phyloP scores from a whole-genome alignment of 2,113 vertebrate species.

The Pluvialis apricaria region DNA sequence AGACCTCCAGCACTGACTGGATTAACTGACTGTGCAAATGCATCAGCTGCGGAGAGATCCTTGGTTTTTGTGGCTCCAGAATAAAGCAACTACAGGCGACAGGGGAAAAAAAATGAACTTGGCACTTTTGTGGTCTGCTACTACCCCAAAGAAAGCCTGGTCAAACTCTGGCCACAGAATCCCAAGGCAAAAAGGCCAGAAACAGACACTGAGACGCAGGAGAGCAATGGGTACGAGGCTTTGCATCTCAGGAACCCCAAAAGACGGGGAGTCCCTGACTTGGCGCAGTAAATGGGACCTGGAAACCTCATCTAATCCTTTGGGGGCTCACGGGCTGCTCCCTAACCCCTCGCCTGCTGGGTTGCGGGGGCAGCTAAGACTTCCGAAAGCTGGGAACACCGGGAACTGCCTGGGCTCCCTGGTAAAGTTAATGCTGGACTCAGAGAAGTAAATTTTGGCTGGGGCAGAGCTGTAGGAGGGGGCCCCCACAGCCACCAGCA shows the following conservation, averaged over 20 bases:
- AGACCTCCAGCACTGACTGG: neutral
- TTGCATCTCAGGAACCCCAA: neutral
- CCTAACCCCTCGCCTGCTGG: neutral
- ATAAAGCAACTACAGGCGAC: neutral
- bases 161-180: neutral
- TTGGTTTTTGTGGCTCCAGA: neutral
- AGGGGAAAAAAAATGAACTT: too few relatives aligned
- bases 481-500: fast-evolving
- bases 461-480: neutral
- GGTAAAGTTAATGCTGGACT: neutral
- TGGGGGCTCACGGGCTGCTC: neutral
- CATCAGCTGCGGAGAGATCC: neutral
- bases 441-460: neutral
- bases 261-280: neutral
- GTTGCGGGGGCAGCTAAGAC: neutral
- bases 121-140: neutral
- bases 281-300: neutral
- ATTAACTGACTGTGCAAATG: neutral
- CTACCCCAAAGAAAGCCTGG: neutral
- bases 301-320: neutral
- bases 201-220: neutral
- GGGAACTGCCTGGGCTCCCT: neutral
- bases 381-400: neutral
- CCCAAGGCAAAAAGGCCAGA: neutral
- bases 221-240: fast-evolving